phyloP scores from a whole-genome alignment of 2,797 vertebrate species.

The Fratercula arctica region DNA sequence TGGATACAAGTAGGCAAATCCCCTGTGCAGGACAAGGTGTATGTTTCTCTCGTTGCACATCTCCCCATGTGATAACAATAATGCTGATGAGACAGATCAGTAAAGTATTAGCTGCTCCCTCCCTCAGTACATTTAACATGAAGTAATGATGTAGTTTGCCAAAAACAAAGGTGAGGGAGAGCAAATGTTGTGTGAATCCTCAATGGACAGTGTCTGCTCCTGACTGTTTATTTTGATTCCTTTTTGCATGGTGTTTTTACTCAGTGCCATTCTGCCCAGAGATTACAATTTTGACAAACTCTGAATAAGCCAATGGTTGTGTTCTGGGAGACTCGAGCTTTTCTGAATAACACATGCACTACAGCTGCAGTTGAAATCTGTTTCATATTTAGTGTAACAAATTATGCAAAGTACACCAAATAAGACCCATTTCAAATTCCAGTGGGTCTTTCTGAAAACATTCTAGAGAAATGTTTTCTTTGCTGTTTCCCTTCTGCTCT shows the following conservation, averaged over 20 bases:
- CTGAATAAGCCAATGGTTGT: background rate
- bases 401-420: constrained; percentile 75
- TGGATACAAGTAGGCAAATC: background rate
- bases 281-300: background rate
- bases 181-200: background rate
- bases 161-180: background rate
- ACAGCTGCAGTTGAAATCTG: constrained; percentile 66
- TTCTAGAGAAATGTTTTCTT: constrained; percentile 64
- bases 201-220: background rate
- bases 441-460: constrained; percentile 59
- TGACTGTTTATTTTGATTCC: background rate
- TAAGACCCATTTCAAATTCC: constrained; percentile 71
- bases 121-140: background rate
- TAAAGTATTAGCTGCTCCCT: background rate
- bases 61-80: background rate
- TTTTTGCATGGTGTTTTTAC: background rate
- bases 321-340: background rate
- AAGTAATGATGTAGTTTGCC: background rate
- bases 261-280: background rate
- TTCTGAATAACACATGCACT: constrained; percentile 33
- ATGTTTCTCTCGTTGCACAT: background rate
- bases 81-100: background rate
- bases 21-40: background rate
- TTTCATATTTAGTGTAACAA: constrained; percentile 74
- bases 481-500: constrained; percentile 57